Percentiles rank a stretch among this genome's conserved stretches.
phyloP scores from a whole-genome alignment of 2,113 vertebrate genomes.

The Zosterops hypoxanthus region DNA sequence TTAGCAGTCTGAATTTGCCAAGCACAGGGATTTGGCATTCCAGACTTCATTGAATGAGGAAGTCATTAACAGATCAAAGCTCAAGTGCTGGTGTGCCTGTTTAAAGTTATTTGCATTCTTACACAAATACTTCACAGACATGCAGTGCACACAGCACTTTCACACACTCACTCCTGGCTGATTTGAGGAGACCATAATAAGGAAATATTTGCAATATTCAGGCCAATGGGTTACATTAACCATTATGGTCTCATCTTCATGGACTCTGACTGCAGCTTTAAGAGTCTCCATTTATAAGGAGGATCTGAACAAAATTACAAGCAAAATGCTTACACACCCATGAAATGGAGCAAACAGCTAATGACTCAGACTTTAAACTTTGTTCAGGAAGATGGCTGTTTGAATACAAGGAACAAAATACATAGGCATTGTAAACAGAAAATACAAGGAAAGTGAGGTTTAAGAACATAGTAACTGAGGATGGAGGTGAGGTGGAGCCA shows the following conservation, averaged over 20 bases:
- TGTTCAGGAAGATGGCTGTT: not conserved
- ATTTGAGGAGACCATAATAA: not conserved
- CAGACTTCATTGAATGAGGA: not conserved
- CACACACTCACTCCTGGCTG: not conserved
- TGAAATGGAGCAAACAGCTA: not conserved
- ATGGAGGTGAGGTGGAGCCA: not conserved
- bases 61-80: constrained; percentile 36
- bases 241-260: not conserved
- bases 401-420: not conserved
- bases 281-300: not conserved
- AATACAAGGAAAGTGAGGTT: not conserved
- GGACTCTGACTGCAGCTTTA: not conserved
- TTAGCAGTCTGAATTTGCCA: not conserved
- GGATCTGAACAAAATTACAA: not conserved
- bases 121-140: not conserved
- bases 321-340: not conserved
- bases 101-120: not conserved
- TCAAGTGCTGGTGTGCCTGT: not conserved
- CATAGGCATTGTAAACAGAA: not conserved
- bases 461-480: not conserved
- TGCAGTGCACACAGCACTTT: not conserved
- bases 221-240: not conserved
- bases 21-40: not conserved
- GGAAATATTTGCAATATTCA: not conserved
- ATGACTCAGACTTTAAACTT: not conserved